phyloP scores from a whole-genome alignment of 2,888 invertebrate species.

The Pyrochroa serraticornis region DNA sequence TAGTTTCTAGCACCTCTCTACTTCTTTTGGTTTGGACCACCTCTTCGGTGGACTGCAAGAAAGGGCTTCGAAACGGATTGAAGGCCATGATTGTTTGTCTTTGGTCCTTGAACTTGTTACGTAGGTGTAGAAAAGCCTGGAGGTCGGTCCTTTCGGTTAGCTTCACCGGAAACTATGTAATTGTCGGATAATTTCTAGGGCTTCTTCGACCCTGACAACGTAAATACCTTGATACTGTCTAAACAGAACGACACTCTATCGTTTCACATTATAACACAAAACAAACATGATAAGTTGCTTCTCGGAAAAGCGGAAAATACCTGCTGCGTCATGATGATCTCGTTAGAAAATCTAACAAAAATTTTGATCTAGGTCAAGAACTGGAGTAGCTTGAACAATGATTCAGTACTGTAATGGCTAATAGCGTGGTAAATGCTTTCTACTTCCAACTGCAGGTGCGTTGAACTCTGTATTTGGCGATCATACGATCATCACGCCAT shows the following conservation, averaged over 20 bases:
- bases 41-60: no score
- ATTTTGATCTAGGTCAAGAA: background rate
- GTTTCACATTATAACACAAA: no score
- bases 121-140: constrained; percentile 1
- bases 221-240: background rate
- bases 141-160: constrained; percentile 2
- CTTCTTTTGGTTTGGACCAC: no score
- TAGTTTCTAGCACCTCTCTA: no score
- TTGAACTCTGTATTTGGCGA: constrained; percentile 12
- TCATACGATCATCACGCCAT: constrained; percentile 24
- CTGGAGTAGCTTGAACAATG: background rate
- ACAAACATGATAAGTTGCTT: background rate
- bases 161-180: constrained; percentile 20
- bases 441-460: constrained; percentile 15
- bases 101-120: constrained; percentile 12
- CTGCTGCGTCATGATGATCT: no score
- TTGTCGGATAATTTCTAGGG: constrained; percentile 17
- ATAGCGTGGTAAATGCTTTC: constrained; percentile 1
- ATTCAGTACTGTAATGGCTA: background rate
- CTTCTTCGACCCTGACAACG: constrained; percentile 17
- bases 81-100: no score
- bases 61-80: no score
- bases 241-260: no score
- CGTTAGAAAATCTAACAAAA: background rate
- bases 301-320: background rate